These are phyloP conservation scores for Yponomeuta evonymella DNA, from an alignment of 2,888 invertebrate genomes.

Conservation along the genomic window DNA sequence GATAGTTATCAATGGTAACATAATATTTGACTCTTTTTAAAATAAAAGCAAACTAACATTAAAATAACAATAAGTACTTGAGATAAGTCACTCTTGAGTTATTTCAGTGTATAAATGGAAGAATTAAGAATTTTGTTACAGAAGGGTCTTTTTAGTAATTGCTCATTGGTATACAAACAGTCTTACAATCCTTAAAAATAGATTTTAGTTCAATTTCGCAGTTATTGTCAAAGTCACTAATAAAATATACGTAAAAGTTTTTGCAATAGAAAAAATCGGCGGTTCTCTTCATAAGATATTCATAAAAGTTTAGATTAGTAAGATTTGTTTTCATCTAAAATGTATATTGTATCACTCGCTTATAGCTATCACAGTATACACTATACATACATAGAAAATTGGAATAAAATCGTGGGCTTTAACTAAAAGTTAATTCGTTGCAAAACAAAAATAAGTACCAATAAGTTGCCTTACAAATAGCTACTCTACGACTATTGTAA, in stretches of 20 bases:
- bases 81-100: background rate
- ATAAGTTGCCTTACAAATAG: background rate
- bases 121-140: slow-evolving; percentile 8
- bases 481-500: no score
- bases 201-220: background rate
- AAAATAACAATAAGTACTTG: background rate
- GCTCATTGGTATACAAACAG: slow-evolving; percentile 12
- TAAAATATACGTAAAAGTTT: background rate
- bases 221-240: background rate
- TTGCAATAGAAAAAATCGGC: slow-evolving; percentile 5
- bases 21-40: background rate
- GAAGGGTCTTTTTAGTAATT: background rate
- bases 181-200: slow-evolving; percentile 11
- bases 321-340: background rate
- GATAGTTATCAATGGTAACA: no score
- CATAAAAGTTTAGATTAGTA: background rate
- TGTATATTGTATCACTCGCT: slow-evolving; percentile 12
- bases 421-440: slow-evolving; percentile 1
- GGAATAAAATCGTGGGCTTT: slow-evolving; percentile 1
- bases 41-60: background rate
- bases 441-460: slow-evolving; percentile 6
- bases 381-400: background rate
- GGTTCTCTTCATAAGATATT: slow-evolving; percentile 9
- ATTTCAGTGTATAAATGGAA: background rate
- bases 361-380: slow-evolving; percentile 13